Base-by-base conservation (phyloP, 2,888 invertebrate genomes). In the Melipona beecheii region DNA sequence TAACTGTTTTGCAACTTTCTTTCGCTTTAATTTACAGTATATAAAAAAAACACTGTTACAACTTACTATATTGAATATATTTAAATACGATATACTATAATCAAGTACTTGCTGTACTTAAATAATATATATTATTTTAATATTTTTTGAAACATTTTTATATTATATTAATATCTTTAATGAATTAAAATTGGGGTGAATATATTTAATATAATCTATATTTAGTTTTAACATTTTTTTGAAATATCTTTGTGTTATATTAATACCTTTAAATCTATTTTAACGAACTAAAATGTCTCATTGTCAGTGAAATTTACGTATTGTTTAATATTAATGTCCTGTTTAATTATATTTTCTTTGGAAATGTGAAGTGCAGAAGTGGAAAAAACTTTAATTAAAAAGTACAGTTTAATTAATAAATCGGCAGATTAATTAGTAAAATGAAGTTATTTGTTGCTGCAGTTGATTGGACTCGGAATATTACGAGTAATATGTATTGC, bases 381-480 rank as follows among this genome's bases (percentile, higher is more conserved):
- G 43, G 43, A 43, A 43, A 43, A 9, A 36, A 31, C 4, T 31
- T 4, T 31, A 31, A 31, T 31, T 4, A 31, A 43, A 43, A 43
- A 11, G 43, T 43, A 43, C 43, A 43, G 43, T 43, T 43, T 58
- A 58, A 58, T 58, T 24, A n/a, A n/a, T 66, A 21, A 49, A 43
- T 19, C 19, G 24, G 0, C 4, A 15, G 27, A 50, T 78, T 66
- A 58, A 64, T 79, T 66, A 79, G 75, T 71, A 64, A 77, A 83
- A 83, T 19, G 36, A 56, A 72, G 83, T 79, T 72, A 86, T 79
- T 86, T 86, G 86, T 86, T 86, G 86, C 86, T 50, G 72, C 54
- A 72, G 73, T 75, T 78, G 78, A 86, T 75, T 84, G 74, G 81
- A 65, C 75, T 49, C 71, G 62, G 76, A 75, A 78, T 58, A 78